These are phyloP conservation scores for Trichoplusia ni DNA, from an alignment of 1,140 invertebrate species.

Conservation along the genomic window DNA sequence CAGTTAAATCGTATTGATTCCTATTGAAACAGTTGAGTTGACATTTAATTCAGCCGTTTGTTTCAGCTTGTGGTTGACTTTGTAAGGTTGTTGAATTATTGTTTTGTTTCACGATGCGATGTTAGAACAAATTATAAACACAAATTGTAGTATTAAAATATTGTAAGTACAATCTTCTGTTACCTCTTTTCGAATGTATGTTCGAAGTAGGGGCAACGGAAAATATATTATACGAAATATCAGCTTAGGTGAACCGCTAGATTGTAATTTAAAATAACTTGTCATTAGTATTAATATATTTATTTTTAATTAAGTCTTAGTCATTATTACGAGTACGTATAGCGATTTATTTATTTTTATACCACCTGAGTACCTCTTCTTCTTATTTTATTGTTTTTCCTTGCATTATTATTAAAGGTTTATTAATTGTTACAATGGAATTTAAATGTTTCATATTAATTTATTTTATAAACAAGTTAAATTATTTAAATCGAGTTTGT, in stretches of 20 bases:
- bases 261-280: conserved; percentile 75
- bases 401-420: conserved; percentile 18
- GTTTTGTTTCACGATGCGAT: not conserved
- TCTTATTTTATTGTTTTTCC: conserved; percentile 59
- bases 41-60: conserved; percentile 13
- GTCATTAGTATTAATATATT: conserved; percentile 80
- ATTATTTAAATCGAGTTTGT: not conserved
- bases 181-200: conserved; percentile 68
- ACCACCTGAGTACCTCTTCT: conserved; percentile 79
- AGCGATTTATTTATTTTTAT: conserved; percentile 70
- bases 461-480: conserved; percentile 23
- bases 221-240: conserved; percentile 63
- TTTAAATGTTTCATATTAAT: conserved; percentile 13
- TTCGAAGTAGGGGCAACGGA: conserved; percentile 77
- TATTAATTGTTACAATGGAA: conserved; percentile 30
- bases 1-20: conserved; percentile 43
- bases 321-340: conserved; percentile 59
- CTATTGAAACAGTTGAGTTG: conserved; percentile 26
- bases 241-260: conserved; percentile 77
- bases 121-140: conserved; percentile 24
- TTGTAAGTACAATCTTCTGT: conserved; percentile 76
- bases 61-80: conserved; percentile 17
- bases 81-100: conserved; percentile 16
- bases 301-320: conserved; percentile 72
- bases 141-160: conserved; percentile 51